phyloP scores from a whole-genome alignment of 2,888 invertebrate genomes.

The Dilophus febrilis region DNA sequence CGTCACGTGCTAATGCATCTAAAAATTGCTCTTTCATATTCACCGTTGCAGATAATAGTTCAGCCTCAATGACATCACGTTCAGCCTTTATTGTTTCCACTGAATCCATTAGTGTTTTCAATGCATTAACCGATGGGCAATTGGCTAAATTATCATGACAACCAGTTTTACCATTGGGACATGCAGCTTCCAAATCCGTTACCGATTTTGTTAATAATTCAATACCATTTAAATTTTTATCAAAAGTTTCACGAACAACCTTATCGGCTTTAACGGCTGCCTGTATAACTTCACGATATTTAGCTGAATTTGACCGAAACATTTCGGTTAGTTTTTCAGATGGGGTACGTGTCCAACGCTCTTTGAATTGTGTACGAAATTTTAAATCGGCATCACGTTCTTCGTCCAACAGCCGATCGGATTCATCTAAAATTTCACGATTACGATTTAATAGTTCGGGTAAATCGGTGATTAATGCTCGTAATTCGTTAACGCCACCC shows the following conservation, averaged over 20 bases:
- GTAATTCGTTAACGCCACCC: conserved; percentile 60
- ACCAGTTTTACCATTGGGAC: conserved; percentile 50
- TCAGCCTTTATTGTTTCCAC: conserved; percentile 77
- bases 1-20: conserved; percentile 54
- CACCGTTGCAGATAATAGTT: conserved; percentile 59
- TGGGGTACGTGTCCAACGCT: conserved; percentile 79
- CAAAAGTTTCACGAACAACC: conserved; percentile 76
- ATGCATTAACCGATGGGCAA: conserved; percentile 42
- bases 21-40: conserved; percentile 74
- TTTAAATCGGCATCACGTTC: conserved; percentile 82
- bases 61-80: conserved; percentile 75
- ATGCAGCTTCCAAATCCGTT: conserved; percentile 45
- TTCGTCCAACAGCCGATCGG: conserved; percentile 70
- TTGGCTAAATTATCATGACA: conserved; percentile 34
- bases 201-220: conserved; percentile 62
- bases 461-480: conserved; percentile 62
- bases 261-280: conserved; percentile 73
- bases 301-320: conserved; percentile 72
- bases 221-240: conserved; percentile 57
- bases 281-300: conserved; percentile 83
- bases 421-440: conserved; percentile 85
- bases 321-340: conserved; percentile 79
- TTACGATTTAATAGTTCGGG: conserved; percentile 84
- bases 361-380: conserved; percentile 76
- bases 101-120: conserved; percentile 63